phyloP scores from a whole-genome alignment of 2,113 vertebrate genomes.

The Alectura lathami region DNA sequence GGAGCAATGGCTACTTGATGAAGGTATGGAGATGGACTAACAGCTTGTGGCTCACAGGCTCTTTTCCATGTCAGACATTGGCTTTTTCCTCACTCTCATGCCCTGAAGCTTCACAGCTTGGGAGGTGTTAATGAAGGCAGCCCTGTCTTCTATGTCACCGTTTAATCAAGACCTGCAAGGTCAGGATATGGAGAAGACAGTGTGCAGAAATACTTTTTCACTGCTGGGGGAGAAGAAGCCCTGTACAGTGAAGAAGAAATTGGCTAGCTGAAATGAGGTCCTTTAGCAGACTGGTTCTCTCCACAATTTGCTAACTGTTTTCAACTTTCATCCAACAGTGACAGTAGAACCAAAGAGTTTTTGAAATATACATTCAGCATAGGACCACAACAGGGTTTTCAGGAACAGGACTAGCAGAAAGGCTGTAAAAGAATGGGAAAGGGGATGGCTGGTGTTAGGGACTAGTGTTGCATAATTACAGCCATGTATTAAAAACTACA shows the following conservation, averaged over 20 bases:
- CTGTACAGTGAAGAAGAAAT: background rate
- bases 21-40: background rate
- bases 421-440: background rate
- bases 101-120: background rate
- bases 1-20: background rate
- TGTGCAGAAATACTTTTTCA: background rate
- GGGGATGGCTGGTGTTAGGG: background rate
- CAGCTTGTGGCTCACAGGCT: background rate
- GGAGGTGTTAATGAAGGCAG: background rate
- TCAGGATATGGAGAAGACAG: background rate
- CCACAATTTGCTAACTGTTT: background rate
- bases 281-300: rapidly evolving
- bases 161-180: background rate
- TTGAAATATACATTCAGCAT: background rate
- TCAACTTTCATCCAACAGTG: background rate
- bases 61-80: background rate
- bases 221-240: background rate
- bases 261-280: background rate
- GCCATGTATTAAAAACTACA: background rate
- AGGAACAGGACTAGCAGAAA: background rate
- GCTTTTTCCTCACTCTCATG: background rate
- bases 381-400: background rate
- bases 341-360: background rate
- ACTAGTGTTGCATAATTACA: background rate
- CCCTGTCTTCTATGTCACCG: background rate